Evolutionary conservation across 1,140 invertebrate species (phyloP).

Genomic region (Trigoniulus corallinus): DNA sequence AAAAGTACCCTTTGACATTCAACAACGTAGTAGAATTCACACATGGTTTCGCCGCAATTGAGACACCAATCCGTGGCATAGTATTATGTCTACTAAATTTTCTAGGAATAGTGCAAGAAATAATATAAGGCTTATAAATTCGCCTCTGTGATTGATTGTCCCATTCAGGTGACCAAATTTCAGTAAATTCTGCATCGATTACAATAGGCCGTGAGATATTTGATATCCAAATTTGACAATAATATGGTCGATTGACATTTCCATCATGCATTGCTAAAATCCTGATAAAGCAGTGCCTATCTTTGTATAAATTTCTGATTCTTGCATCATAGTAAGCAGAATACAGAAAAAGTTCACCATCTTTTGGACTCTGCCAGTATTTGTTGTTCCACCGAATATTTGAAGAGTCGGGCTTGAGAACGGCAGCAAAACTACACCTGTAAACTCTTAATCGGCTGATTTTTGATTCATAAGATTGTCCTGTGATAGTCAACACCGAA

Average conservation of each 20-base stretch:
- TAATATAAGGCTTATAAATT: conserved; percentile 11
- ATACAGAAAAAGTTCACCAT: not conserved
- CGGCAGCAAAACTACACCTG: not conserved
- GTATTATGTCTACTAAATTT: not conserved
- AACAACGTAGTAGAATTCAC: conserved; percentile 3
- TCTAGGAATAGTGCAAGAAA: conserved; percentile 10
- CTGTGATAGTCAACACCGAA: not conserved
- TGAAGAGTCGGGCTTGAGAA: not conserved
- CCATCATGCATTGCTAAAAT: conserved; percentile 10
- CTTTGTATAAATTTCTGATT: not conserved
- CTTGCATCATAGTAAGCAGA: conserved; percentile 3
- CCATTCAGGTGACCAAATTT: conserved; percentile 14
- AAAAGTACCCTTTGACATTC: too few relatives aligned
- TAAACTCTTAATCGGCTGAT: not conserved
- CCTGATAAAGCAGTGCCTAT: conserved; percentile 4
- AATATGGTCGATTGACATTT: not conserved
- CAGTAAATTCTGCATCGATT: not conserved
- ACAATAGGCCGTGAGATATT: not conserved
- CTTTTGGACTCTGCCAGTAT: not conserved
- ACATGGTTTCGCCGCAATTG: conserved; percentile 6
- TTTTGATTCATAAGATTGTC: not conserved
- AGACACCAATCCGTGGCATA: conserved; percentile 1
- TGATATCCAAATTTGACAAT: conserved; percentile 10
- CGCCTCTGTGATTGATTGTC: not conserved
- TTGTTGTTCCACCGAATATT: not conserved